Percentiles rank a stretch among this genome's conserved stretches.
phyloP scores from a whole-genome alignment of 1,140 invertebrate species.

The Aphaenogaster ashmeadi region DNA sequence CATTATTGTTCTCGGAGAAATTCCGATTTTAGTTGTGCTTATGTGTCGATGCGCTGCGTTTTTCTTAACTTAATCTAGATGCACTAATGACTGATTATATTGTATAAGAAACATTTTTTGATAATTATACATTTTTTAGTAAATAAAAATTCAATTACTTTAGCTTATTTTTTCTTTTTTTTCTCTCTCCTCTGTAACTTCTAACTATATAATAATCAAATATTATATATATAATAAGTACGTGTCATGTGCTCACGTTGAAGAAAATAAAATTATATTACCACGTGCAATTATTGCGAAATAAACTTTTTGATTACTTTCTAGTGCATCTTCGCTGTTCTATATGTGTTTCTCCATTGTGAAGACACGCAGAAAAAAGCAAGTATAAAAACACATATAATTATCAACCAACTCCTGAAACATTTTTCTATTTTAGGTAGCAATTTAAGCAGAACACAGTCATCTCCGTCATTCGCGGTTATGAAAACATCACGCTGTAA shows the following conservation, averaged over 20 bases:
- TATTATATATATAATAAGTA: too few relatives aligned
- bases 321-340: neutral
- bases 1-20: neutral
- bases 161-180: neutral
- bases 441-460: neutral
- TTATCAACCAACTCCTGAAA: neutral
- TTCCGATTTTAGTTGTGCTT: neutral
- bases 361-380: neutral
- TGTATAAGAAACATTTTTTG: neutral
- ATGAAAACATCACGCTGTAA: constrained; percentile 11
- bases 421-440: neutral
- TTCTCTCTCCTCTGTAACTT: neutral
- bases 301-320: neutral
- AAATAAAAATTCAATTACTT: neutral
- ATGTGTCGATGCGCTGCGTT: neutral
- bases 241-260: neutral
- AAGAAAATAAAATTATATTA: neutral
- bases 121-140: neutral
- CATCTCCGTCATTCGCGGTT: constrained; percentile 8
- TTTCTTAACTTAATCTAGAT: neutral
- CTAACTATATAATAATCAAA: neutral
- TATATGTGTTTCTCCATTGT: neutral
- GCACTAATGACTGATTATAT: neutral
- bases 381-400: neutral
- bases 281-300: neutral